Conservation (phyloP, 2,113 vertebrate genomes). For the Gadus chalcogrammus region DNA sequence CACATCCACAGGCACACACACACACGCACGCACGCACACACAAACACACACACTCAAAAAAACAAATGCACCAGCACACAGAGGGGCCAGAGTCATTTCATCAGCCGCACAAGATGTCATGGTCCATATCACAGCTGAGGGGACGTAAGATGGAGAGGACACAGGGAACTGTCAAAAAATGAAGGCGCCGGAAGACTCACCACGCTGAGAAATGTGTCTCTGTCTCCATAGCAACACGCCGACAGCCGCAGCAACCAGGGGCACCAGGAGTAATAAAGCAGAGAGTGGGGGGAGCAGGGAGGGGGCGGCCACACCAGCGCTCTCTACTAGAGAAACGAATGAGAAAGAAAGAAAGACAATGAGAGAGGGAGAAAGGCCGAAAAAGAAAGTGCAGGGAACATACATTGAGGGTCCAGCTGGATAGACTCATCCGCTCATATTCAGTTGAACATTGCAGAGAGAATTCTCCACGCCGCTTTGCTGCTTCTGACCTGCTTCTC, state of each 20-base stretch:
- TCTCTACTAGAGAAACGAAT: slow-evolving; percentile 43
- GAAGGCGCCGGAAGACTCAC: slow-evolving; percentile 66
- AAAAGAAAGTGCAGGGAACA: neutral
- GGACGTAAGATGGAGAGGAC: slow-evolving; percentile 51
- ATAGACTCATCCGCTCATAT: no score
- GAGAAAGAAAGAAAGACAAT: slow-evolving; percentile 23
- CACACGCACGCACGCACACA: slow-evolving; percentile 4
- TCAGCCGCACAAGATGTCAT: slow-evolving; percentile 57
- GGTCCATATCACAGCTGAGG: slow-evolving; percentile 50
- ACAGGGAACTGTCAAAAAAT: slow-evolving; percentile 53
- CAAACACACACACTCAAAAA: neutral
- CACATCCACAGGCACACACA: slow-evolving; percentile 5
- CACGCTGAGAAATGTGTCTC: slow-evolving; percentile 62
- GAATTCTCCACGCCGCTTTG: no score
- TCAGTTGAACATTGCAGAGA: no score
- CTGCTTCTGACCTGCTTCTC: neutral
- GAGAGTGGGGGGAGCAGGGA: slow-evolving; percentile 54
- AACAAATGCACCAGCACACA: no score
- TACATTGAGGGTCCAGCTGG: no score
- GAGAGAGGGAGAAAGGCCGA: neutral
- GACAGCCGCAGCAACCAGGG: slow-evolving; percentile 64
- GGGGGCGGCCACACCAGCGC: slow-evolving; percentile 31
- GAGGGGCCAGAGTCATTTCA: slow-evolving; percentile 56
- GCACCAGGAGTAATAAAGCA: slow-evolving; percentile 72
- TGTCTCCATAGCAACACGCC: slow-evolving; percentile 78